Evolutionary conservation across 1,140 invertebrate species (phyloP).

Genomic region (Coboldia fuscipes): DNA sequence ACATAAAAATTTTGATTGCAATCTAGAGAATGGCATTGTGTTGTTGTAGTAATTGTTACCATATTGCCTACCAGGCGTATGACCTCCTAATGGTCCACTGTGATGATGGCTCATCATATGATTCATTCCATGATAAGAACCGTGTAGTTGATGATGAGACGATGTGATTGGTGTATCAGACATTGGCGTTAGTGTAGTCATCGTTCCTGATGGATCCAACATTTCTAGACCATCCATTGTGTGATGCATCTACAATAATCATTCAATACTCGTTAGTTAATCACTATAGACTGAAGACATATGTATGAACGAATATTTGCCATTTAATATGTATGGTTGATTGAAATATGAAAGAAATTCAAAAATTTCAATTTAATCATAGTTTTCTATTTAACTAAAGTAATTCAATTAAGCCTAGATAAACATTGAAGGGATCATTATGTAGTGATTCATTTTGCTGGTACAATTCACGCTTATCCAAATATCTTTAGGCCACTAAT

Average conservation of each 20-base stretch:
- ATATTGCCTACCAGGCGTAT: slow-evolving; percentile 27
- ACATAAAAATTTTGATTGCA: not conserved
- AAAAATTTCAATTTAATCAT: too few species aligned
- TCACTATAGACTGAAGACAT: not conserved
- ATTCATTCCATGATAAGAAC: slow-evolving; percentile 64
- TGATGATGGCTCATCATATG: slow-evolving; percentile 69
- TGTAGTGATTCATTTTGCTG: too few species aligned
- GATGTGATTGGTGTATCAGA: slow-evolving; percentile 37
- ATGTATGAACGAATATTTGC: not conserved
- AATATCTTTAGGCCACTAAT: too few species aligned
- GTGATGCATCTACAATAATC: slow-evolving; percentile 31
- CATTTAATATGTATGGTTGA: not conserved
- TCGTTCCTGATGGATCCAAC: slow-evolving; percentile 70
- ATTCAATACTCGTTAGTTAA: not conserved
- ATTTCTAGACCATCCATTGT: slow-evolving; percentile 88
- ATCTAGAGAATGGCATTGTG: not conserved
- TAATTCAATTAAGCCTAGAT: too few species aligned
- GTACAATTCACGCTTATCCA: too few species aligned
- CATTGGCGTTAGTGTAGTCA: slow-evolving; percentile 74
- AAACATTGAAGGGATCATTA: too few species aligned
- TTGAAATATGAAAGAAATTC: not conserved
- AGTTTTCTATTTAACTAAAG: too few species aligned
- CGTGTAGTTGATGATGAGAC: slow-evolving; percentile 46
- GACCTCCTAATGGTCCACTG: slow-evolving; percentile 28
- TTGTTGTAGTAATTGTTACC: slow-evolving; percentile 8